A percentile compares a stretch with the other conserved stretches of the same genome.
phyloP scores from a whole-genome alignment of 2,113 vertebrate species.

The Calyptommatus sinebrachiatus region DNA sequence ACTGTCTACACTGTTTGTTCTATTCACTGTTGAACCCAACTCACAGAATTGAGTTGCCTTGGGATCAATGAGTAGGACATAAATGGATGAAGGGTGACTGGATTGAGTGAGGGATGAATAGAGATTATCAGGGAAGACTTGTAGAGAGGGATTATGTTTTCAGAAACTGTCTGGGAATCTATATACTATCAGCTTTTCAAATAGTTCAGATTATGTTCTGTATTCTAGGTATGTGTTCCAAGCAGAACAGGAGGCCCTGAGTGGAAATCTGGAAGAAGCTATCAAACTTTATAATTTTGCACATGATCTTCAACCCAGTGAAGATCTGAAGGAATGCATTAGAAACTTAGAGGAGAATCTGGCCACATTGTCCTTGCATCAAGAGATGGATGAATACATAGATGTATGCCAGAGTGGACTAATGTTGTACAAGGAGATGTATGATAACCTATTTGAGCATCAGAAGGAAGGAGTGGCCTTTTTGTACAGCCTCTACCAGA shows the following conservation, averaged over 20 bases:
- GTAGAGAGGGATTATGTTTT: too few relatives aligned
- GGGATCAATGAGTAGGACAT: too few relatives aligned
- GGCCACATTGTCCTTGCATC: conserved; percentile 48
- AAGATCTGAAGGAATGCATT: conserved; percentile 78
- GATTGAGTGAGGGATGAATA: too few relatives aligned
- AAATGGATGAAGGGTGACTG: too few relatives aligned
- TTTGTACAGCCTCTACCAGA: conserved; percentile 79
- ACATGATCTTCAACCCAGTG: conserved; percentile 71
- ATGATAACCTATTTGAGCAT: conserved; percentile 85
- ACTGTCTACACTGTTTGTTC: too few relatives aligned
- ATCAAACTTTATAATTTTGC: conserved; percentile 75
- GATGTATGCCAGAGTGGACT: conserved; percentile 83
- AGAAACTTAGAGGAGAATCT: conserved; percentile 76
- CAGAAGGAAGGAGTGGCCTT: conserved; percentile 89
- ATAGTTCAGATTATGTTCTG: background rate
- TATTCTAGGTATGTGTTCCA: conserved; percentile 71
- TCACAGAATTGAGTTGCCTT: too few relatives aligned
- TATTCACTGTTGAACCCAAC: too few relatives aligned
- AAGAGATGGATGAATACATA: conserved; percentile 76
- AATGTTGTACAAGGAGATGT: conserved; percentile 79
- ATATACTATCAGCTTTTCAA: background rate
- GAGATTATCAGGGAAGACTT: too few relatives aligned
- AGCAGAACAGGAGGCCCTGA: conserved; percentile 75
- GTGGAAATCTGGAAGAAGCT: conserved; percentile 74
- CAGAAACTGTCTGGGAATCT: too few relatives aligned